Evolutionary conservation across 2,113 vertebrate genomes (phyloP).

Genomic region (Grallaria varia): DNA sequence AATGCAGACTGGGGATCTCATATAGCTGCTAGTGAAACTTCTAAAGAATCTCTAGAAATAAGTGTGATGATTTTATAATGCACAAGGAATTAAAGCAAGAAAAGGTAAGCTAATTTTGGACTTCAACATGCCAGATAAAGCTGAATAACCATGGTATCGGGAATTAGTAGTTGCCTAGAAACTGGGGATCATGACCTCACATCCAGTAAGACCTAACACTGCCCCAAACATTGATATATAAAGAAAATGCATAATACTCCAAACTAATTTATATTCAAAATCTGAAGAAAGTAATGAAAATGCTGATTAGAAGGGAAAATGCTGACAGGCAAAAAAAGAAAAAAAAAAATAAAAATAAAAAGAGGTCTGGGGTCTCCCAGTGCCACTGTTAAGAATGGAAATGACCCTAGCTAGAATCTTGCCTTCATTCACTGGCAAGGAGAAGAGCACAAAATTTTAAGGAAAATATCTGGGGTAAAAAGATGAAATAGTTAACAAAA

Average conservation of each 20-base stretch:
- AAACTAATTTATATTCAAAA: neutral
- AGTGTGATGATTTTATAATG: neutral
- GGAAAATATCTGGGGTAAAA: neutral
- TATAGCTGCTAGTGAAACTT: neutral
- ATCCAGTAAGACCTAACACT: neutral
- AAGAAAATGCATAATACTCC: neutral
- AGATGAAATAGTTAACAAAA: neutral
- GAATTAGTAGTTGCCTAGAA: neutral
- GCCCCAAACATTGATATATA: neutral
- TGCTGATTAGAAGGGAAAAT: neutral
- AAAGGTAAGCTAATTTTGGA: neutral
- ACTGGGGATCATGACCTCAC: neutral
- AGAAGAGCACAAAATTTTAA: neutral
- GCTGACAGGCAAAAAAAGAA: neutral
- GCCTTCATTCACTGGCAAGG: neutral
- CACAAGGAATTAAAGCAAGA: neutral
- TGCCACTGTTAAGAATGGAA: neutral
- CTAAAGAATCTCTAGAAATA: neutral
- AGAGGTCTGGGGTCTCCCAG: neutral
- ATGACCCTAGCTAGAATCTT: neutral
- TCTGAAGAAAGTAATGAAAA: neutral
- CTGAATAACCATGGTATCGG: neutral
- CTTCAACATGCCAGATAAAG: neutral
- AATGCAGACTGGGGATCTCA: neutral
- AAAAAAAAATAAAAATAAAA: no score